Evolutionary conservation across 2,888 invertebrate species (phyloP).

Genomic region (Hololepta plana): DNA sequence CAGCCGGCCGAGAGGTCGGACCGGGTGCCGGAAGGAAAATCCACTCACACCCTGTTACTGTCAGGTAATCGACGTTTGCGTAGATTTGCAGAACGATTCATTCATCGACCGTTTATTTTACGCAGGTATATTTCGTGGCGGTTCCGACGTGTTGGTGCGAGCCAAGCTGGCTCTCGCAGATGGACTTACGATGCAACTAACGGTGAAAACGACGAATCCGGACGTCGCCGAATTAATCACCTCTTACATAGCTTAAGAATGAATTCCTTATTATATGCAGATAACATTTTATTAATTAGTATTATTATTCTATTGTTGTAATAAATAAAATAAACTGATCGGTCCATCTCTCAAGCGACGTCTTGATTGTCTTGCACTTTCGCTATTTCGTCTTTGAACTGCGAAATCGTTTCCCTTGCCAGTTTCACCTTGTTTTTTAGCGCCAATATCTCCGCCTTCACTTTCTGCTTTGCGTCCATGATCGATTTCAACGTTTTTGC

Average conservation of each 20-base stretch:
- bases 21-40: conserved; percentile 64
- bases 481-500: conserved; percentile 62
- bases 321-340: no score
- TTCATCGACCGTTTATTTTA: no score
- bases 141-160: conserved; percentile 72
- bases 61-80: conserved; percentile 45
- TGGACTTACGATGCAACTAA: conserved; percentile 87
- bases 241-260: conserved; percentile 67
- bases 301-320: conserved; percentile 5
- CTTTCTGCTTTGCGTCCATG: conserved; percentile 59
- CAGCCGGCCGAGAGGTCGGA: conserved; percentile 74
- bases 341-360: no score
- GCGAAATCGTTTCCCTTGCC: conserved; percentile 69
- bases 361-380: conserved; percentile 25
- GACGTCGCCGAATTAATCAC: conserved; percentile 76
- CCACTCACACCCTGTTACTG: conserved; percentile 61
- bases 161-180: conserved; percentile 66
- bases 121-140: conserved; percentile 74
- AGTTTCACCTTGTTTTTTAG: conserved; percentile 69
- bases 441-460: conserved; percentile 64
- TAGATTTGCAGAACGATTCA: conserved; percentile 1
- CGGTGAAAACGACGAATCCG: conserved; percentile 70
- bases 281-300: conserved; percentile 3
- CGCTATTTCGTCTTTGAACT: conserved; percentile 61
- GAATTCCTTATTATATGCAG: conserved; percentile 3